Evolutionary conservation across 2,888 invertebrate species (phyloP).

Genomic region (Crematogaster levior): DNA sequence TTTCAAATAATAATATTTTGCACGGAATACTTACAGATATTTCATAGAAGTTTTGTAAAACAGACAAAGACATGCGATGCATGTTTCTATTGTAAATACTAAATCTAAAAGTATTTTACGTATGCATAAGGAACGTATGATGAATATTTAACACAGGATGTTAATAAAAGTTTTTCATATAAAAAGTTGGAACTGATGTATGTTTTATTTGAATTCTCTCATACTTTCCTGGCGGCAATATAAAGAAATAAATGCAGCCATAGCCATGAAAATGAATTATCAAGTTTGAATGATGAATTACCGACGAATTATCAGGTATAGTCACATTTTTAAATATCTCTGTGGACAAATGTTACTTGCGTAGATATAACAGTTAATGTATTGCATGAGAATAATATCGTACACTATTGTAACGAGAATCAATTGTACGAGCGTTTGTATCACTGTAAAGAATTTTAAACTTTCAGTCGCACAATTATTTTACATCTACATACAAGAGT

Average conservation of each 20-base stretch:
- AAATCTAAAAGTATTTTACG: constrained; percentile 34
- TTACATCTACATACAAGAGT: constrained; percentile 3
- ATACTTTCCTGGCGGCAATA: neutral
- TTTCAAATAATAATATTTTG: constrained; percentile 52
- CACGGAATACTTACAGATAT: constrained; percentile 34
- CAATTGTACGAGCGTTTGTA: constrained; percentile 37
- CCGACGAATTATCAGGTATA: neutral
- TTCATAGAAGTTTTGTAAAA: constrained; percentile 48
- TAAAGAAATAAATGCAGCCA: neutral
- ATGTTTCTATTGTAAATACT: constrained; percentile 46
- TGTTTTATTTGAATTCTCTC: constrained; percentile 14
- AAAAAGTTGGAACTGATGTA: neutral
- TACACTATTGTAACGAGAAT: constrained; percentile 37
- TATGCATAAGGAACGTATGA: constrained; percentile 14
- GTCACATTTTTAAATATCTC: neutral
- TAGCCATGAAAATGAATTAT: constrained; percentile 2
- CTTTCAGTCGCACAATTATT: neutral
- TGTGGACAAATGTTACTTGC: neutral
- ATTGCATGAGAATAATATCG: constrained; percentile 32
- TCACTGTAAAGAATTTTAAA: neutral
- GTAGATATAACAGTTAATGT: constrained; percentile 17
- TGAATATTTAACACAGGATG: constrained; percentile 38
- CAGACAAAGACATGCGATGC: constrained; percentile 10
- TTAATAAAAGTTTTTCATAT: constrained; percentile 71
- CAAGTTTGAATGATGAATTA: constrained; percentile 5